Conservation (phyloP, 2,113 vertebrate species). For the Channa maculata region DNA sequence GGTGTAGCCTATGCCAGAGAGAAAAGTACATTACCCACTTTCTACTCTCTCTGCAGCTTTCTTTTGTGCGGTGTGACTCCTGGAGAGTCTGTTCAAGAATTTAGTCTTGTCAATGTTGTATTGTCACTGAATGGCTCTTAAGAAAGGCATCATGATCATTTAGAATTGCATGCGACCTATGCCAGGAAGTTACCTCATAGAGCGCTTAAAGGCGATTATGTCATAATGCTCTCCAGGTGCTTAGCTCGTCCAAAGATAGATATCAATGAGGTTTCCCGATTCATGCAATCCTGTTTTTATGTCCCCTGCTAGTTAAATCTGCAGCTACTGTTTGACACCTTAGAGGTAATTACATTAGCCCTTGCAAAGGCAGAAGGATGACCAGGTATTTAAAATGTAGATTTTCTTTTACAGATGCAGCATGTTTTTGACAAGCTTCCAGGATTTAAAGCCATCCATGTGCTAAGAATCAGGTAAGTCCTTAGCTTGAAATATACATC, state of each 20-base stretch:
- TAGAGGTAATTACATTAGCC: slow-evolving; percentile 6
- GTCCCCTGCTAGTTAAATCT: slow-evolving; percentile 8
- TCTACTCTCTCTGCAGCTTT: slow-evolving; percentile 9
- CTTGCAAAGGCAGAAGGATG: background rate
- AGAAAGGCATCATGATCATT: background rate
- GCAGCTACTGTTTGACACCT: slow-evolving; percentile 18
- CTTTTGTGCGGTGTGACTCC: background rate
- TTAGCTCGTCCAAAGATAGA: slow-evolving; percentile 58
- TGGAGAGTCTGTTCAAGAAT: background rate
- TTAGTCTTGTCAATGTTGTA: background rate
- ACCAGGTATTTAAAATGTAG: background rate
- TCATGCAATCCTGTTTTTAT: slow-evolving; percentile 11
- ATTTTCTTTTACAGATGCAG: slow-evolving; percentile 84
- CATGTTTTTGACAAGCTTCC: slow-evolving; percentile 89
- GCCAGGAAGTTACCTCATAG: slow-evolving; percentile 41
- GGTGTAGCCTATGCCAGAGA: background rate
- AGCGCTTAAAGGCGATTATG: slow-evolving; percentile 60
- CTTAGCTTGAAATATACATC: background rate
- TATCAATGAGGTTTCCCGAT: slow-evolving; percentile 36
- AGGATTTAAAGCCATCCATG: slow-evolving; percentile 88
- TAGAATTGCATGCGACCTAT: background rate
- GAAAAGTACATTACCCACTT: slow-evolving; percentile 41
- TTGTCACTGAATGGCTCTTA: background rate
- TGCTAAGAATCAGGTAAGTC: slow-evolving; percentile 90
- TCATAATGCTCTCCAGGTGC: slow-evolving; percentile 44